phyloP scores from a whole-genome alignment of 2,113 vertebrate species.

The Dasyornis broadbenti region DNA sequence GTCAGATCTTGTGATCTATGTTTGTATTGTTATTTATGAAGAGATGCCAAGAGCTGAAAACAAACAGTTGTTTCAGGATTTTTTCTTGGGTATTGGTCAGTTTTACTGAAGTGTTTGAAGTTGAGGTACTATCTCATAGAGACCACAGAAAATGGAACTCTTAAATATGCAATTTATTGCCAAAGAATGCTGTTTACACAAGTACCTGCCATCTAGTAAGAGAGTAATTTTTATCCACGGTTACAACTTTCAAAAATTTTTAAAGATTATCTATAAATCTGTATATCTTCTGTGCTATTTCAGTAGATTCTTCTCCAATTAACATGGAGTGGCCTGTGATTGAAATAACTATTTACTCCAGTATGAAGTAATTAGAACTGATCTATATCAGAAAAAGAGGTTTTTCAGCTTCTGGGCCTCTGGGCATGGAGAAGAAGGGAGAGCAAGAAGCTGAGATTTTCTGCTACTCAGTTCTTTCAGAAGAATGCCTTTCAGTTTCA shows the following conservation, averaged over 20 bases:
- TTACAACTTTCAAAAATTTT: neutral
- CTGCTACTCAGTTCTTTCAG: neutral
- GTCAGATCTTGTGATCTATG: neutral
- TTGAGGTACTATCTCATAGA: neutral
- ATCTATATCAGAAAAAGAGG: neutral
- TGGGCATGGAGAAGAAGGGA: neutral
- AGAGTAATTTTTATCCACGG: neutral
- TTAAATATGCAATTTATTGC: constrained; percentile 24
- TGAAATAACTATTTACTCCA: neutral
- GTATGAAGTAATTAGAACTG: neutral
- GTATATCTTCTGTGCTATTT: neutral
- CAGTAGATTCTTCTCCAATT: neutral
- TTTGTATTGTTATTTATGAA: constrained; percentile 31
- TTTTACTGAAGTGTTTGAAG: constrained; percentile 44
- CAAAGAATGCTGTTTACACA: neutral
- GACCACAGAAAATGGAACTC: neutral
- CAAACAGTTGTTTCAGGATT: constrained; percentile 1
- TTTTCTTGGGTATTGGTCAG: neutral
- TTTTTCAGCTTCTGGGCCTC: neutral
- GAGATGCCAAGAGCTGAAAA: constrained; percentile 17
- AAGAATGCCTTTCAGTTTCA: neutral
- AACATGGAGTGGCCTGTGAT: neutral
- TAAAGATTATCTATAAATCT: neutral
- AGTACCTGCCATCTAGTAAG: neutral
- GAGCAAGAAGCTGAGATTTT: neutral